These are phyloP conservation scores for Ctenochaetus hawaiiensis DNA, from an alignment of 2,797 vertebrate genomes.

Conservation along the genomic window DNA sequence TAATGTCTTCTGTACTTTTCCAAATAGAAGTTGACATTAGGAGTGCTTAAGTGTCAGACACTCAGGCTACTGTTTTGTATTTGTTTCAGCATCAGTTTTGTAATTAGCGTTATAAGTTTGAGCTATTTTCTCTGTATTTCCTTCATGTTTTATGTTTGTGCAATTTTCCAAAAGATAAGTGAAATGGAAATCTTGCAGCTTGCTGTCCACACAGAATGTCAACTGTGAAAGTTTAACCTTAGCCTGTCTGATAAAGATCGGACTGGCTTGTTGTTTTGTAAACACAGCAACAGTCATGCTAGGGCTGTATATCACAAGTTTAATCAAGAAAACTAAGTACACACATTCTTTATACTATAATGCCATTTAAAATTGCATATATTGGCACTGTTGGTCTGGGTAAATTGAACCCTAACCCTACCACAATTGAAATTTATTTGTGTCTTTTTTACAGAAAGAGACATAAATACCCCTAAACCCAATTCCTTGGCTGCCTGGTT, in stretches of 20 bases:
- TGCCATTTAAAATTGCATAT: no score
- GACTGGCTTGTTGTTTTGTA: constrained; percentile 12
- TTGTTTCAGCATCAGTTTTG: no score
- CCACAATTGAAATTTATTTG: no score
- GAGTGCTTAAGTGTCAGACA: not conserved
- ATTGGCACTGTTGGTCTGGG: no score
- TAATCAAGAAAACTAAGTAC: no score
- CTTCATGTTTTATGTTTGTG: not conserved
- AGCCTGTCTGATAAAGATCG: not conserved
- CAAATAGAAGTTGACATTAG: not conserved
- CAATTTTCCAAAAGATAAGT: not conserved
- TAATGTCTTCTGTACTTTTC: not conserved
- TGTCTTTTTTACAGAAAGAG: no score
- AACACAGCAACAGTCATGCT: not conserved
- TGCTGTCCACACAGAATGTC: not conserved
- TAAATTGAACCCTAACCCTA: no score
- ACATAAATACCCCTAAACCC: no score
- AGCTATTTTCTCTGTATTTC: not conserved
- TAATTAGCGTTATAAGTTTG: no score
- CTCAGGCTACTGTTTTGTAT: not conserved
- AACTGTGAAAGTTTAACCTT: not conserved
- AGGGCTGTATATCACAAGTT: no score
- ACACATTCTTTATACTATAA: no score
- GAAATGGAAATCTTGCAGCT: not conserved
- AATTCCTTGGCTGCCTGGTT: no score